Conservation (phyloP, 2,113 vertebrate species). For the Tachycineta bicolor region DNA sequence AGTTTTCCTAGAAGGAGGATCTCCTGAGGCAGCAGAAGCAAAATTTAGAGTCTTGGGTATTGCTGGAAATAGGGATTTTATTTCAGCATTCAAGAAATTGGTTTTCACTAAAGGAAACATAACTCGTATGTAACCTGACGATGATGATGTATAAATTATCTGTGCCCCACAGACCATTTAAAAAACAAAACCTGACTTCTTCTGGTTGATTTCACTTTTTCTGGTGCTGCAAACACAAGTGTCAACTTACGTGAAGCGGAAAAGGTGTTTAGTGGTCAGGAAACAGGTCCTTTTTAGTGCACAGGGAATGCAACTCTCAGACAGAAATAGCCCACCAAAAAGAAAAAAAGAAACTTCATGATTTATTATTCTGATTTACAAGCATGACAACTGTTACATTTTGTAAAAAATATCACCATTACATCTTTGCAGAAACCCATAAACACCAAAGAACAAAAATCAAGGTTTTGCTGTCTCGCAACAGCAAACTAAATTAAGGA, state of each 20-base stretch:
- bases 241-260: constrained; percentile 62
- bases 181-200: constrained; percentile 44
- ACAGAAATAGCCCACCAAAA: constrained; percentile 13
- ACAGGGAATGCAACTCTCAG: constrained; percentile 23
- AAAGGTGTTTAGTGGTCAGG: constrained; percentile 60
- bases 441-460: background rate
- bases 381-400: background rate
- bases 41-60: background rate
- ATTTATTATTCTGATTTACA: constrained; percentile 49
- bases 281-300: constrained; percentile 39
- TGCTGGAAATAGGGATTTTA: constrained; percentile 4
- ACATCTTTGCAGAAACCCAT: background rate
- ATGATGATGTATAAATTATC: constrained; percentile 58
- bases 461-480: background rate
- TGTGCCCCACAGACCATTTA: constrained; percentile 14
- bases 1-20: constrained; percentile 1
- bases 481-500: background rate
- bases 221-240: constrained; percentile 39
- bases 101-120: constrained; percentile 6
- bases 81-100: constrained; percentile 20
- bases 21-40: constrained; percentile 9
- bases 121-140: constrained; percentile 43
- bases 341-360: background rate
- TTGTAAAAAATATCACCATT: background rate
- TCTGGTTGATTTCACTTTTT: constrained; percentile 56